These are phyloP conservation scores for Drosophila falleni DNA, from an alignment of 2,888 invertebrate species.

Conservation along the genomic window DNA sequence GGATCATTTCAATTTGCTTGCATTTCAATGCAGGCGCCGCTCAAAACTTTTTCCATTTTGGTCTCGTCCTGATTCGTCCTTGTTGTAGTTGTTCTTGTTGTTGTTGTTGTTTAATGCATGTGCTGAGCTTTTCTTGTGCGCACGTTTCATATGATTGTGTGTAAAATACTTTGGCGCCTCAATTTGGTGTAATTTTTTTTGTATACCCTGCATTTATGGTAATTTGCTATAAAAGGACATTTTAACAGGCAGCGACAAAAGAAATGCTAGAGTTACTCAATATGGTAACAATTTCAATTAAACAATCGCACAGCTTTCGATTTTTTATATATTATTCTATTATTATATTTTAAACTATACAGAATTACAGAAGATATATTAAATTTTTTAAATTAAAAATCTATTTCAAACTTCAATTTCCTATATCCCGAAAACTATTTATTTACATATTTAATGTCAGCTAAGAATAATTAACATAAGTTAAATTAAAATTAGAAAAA, in stretches of 20 bases:
- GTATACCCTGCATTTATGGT: slow-evolving; percentile 7
- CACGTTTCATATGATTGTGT: slow-evolving; percentile 79
- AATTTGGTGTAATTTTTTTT: slow-evolving; percentile 13
- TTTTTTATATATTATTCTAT: background rate
- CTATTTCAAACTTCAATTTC: background rate
- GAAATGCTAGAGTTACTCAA: background rate
- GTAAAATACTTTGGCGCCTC: slow-evolving; percentile 69
- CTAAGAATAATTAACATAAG: too few species aligned
- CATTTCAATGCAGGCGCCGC: slow-evolving; percentile 73
- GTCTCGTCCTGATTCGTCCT: slow-evolving; percentile 40
- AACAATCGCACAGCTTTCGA: background rate
- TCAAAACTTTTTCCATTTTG: slow-evolving; percentile 74
- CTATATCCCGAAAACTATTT: background rate
- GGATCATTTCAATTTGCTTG: slow-evolving; percentile 76
- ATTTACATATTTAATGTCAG: too few species aligned
- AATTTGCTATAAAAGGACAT: background rate
- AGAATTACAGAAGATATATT: background rate
- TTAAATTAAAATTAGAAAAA: too few species aligned
- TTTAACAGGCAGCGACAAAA: background rate
- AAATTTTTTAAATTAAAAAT: background rate
- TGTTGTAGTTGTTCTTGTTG: slow-evolving; percentile 13
- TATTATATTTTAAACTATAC: background rate
- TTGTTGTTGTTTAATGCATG: slow-evolving; percentile 55
- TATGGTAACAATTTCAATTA: background rate
- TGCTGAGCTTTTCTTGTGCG: slow-evolving; percentile 40